Base-by-base conservation (phyloP, 2,797 vertebrate species). In the Sebastes itinus region DNA sequence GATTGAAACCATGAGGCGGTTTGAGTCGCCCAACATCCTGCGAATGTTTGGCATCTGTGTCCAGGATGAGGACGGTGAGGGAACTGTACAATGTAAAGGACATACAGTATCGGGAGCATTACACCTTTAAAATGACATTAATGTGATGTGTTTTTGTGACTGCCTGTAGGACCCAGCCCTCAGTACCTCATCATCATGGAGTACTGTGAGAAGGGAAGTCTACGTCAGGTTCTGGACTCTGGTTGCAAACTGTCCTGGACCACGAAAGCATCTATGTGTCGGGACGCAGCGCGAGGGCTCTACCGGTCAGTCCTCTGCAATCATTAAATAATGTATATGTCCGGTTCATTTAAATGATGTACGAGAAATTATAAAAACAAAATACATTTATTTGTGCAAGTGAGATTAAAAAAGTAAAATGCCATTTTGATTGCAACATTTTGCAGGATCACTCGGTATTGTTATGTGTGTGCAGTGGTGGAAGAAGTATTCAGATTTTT, bases 11-110 rank as follows among this genome's bases (percentile, higher is more conserved):
- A 96, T 98, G 96, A 97, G 92, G 88, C 95, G 93, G 58, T 98
- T 98, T 74, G 96, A 98, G 75, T 98, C 97, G 0, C 96, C 97
- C 30, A 96, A 97, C 83, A 97, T 98, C 82, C 92, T 99, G 73
- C 95, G 96, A 63, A 96, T 98, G 93, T 98, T 97, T 0, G 97
- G 98, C 20, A 98, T 99, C 90, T 97, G 96, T 85, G 94, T 97
- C 32, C 75, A 86, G 80, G 80, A 91, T 42, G 95, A 97, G 83
- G 80, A 88, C 0, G 93, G 98, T 98, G 88, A 92, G 94, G 7
- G 2, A 25, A 11, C 60, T 28, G 10, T 4, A 64, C 14, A 4
- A 16, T 2, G 4, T 30, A 1, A 28, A 16, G 56, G 38, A 58
- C 63, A 35, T 59, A n/a, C 32, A 9, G 61, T 9, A 16, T 23